These are phyloP conservation scores for Meriones unguiculatus DNA, from an alignment of 2,113 vertebrate genomes.

Conservation along the genomic window DNA sequence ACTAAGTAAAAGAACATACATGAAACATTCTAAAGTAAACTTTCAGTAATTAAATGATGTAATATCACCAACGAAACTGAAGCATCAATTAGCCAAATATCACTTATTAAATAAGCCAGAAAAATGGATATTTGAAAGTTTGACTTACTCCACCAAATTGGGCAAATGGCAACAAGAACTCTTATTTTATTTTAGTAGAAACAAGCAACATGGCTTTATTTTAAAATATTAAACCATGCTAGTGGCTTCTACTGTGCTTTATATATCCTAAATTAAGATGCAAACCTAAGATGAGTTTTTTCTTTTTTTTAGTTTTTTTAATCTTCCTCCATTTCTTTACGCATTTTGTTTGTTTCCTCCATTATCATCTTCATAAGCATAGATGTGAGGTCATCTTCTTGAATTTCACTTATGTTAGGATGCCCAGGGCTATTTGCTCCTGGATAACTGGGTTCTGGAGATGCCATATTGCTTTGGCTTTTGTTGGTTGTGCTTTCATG, in stretches of 20 bases:
- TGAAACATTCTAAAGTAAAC: conserved; percentile 40
- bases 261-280: not conserved
- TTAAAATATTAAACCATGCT: not conserved
- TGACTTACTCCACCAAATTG: conserved; percentile 21
- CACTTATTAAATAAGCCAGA: not conserved
- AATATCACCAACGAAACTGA: not conserved
- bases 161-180: conserved; percentile 34
- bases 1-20: not conserved
- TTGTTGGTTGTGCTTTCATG: too few species aligned
- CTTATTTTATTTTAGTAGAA: not conserved
- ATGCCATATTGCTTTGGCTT: too few species aligned
- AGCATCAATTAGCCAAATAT: not conserved
- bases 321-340: too few species aligned
- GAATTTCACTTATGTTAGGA: too few species aligned
- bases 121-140: conserved; percentile 7
- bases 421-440: too few species aligned
- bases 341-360: too few species aligned
- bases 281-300: not conserved
- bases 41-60: not conserved
- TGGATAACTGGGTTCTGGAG: too few species aligned
- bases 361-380: too few species aligned
- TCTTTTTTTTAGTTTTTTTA: too few species aligned
- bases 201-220: not conserved
- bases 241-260: not conserved
- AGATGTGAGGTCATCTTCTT: too few species aligned